Evolutionary conservation across 2,797 vertebrate genomes (phyloP), one percentile per base, ranked within the genome.

Genomic region (Acropternis orthonyx): DNA sequence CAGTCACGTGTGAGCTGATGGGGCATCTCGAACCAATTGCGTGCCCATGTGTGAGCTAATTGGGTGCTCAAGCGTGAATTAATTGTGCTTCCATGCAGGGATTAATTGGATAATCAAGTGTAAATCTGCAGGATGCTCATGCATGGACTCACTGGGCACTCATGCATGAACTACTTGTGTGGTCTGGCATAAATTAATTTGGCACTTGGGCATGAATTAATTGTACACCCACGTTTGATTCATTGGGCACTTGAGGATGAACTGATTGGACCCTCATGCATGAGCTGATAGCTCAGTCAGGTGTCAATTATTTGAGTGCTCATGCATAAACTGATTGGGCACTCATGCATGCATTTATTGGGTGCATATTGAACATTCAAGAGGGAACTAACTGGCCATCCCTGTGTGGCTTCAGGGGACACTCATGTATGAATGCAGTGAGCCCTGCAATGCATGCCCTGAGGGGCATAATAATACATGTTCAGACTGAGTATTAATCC

Each of bases 61-160:
- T 85, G 87, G 28, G 32, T 80, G 34, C 85, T 95, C 59, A 85
- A 44, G 75, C 61, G 59, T 56, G 72, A 82, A 76, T 74, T 73
- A 73, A 69, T 88, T 91, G 68, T 91, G 72, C 52, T 14, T 75
- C 68, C 79, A 74, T 94, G 95, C 94, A 85, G 61, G 61, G 12
- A 51, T 34, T 93, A 77, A 88, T 74, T 74, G 48, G 32, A 55
- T 85, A 55, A 87, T 54, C 69, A 87, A 85, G 71, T 44, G 30
- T 39, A 69, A 81, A 9, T 41, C 82, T 0, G 0, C 55, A 85
- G 63, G 78, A 79, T 16, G 14, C 34, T 80, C 87, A 61, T 93
- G 92, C 94, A 37, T 49, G 59, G 59, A 41, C 28, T 63, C 59
- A 73, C 43, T 66, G 84, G 10, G 46, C 1, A 4, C 39, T 89